Base-by-base conservation (phyloP, 2,797 vertebrate species). In the Acanthurus lineatus region DNA sequence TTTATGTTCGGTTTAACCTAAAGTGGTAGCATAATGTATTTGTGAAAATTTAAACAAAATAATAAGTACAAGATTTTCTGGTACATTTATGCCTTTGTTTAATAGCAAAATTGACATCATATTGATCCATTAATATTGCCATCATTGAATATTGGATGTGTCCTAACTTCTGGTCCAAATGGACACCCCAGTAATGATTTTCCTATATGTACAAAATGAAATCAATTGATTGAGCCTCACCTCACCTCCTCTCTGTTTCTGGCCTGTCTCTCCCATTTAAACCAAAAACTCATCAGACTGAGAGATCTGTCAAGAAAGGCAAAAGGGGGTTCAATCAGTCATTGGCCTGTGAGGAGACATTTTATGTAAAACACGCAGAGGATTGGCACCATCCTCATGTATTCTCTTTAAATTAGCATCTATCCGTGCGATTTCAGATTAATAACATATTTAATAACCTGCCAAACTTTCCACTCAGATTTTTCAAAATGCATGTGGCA, bases 401-500 rank as follows among this genome's bases (percentile, higher is more conserved):
- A 58, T 62, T 72, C 64, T 49, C 77, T 69, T 82, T 82, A 52
- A 69, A 60, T 69, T 32, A 69, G 5, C 49, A 54, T 68, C 49
- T 56, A 59, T 76, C 60, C 22, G 2, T 56, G 52, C 47, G 40
- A 77, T 72, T 81, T 59, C 71, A 51, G 51, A 10, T 61, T 76
- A 77, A 66, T 73, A 77, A 69, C 32, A 52, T 6, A 48, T 84
- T 65, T 32, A 77, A 61, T 49, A 71, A 58, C 52, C 52, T 73
- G 77, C 49, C 74, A 83, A 79, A 69, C 10, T n/a, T 78, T 79
- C 76, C 51, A 22, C 64, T 79, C 68, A 67, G 63, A 76, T 80
- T 72, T 32, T 7, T 56, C 56, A 86, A 87, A 84, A 57, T 42
- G 14, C 57, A 70, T 53, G 65, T 45, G 65, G 75, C 82, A 79